Evolutionary conservation across 2,113 vertebrate species (phyloP).

Genomic region (Sceloporus tristichus): DNA sequence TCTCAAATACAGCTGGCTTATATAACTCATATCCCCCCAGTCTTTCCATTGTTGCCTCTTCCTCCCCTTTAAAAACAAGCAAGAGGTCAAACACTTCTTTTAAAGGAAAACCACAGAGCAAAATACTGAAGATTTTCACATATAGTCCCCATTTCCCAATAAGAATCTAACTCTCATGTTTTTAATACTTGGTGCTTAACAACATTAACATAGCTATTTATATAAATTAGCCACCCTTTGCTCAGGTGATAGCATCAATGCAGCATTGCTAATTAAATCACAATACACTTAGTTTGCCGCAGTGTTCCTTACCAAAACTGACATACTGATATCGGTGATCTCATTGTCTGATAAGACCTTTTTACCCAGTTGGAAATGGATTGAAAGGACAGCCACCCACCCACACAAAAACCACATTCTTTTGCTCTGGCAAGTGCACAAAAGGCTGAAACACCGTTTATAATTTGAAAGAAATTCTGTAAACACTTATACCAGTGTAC

Average conservation of each 20-base stretch:
- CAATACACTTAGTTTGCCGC: conserved; percentile 71
- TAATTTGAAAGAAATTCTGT: conserved; percentile 16
- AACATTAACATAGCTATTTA: conserved; percentile 73
- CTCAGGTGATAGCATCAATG: conserved; percentile 67
- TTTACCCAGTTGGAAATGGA: conserved; percentile 57
- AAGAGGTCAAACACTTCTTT: conserved; percentile 61
- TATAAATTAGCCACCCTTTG: conserved; percentile 75
- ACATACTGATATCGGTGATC: conserved; percentile 64
- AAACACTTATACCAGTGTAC: neutral
- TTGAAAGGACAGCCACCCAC: conserved; percentile 45
- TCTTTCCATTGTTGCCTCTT: conserved; percentile 60
- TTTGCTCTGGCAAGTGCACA: neutral
- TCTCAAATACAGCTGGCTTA: conserved; percentile 66
- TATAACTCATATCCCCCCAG: conserved; percentile 60
- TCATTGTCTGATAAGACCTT: conserved; percentile 67
- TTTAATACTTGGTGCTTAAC: conserved; percentile 73
- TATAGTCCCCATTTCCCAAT: conserved; percentile 31
- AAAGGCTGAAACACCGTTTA: conserved; percentile 16
- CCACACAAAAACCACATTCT: conserved; percentile 29
- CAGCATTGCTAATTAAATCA: conserved; percentile 75
- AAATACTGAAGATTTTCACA: conserved; percentile 60
- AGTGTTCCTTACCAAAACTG: conserved; percentile 72
- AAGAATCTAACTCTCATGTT: conserved; percentile 53
- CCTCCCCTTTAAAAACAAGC: conserved; percentile 68
- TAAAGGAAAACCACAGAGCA: conserved; percentile 12